Evolutionary conservation across 1,140 invertebrate species (phyloP), one percentile per base, ranked within the genome.

Genomic region (Pachyrhynchus sulphureomaculatus): DNA sequence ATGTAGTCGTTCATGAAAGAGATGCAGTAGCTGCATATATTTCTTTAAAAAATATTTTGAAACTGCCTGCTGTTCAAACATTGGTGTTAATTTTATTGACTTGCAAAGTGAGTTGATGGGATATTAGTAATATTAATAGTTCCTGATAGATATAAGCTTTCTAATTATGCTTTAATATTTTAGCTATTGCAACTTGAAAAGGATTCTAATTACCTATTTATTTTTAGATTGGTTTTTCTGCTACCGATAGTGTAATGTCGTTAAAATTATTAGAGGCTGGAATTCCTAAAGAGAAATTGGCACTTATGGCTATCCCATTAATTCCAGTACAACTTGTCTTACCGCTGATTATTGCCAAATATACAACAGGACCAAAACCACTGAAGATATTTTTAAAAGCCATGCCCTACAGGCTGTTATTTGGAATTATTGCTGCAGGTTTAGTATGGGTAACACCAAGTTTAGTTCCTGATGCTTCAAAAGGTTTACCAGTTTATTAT

Each of bases 251-350:
- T 23, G 92, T 98, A 0, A 96, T 96, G 15, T 89, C 90, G 24
- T 82, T 99, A 45, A 99, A 99, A 80, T 78, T 99, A 17, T 89
- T 98, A 5, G 96, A 99, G 78, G 86, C 87, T 44, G 97, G 98
- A 21, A 90, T 99, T 37, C 93, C 95, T 0, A 97, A 96, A 74
- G 96, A 99, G 75, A 89, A 93, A 64, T 78, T 99, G 42, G 97
- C 96, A 0, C 76, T 98, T 34, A 80, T 99, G 69, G 90, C 91
- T 8, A 85, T 99, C 13, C 95, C 95, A 5, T 79, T 98, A 72
- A 89, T 97, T 39, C 96, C 96, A 10, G 78, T 99, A 21, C 96
- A 99, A 80, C 93, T 99, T 45, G 76, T 98, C 26, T 80, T 99
- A 66, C 96, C 97, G 8, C 77, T 98, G 48, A 74, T 94, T 24